Evolutionary conservation across 1,140 invertebrate species (phyloP).

Genomic region (Coptotermes formosanus): DNA sequence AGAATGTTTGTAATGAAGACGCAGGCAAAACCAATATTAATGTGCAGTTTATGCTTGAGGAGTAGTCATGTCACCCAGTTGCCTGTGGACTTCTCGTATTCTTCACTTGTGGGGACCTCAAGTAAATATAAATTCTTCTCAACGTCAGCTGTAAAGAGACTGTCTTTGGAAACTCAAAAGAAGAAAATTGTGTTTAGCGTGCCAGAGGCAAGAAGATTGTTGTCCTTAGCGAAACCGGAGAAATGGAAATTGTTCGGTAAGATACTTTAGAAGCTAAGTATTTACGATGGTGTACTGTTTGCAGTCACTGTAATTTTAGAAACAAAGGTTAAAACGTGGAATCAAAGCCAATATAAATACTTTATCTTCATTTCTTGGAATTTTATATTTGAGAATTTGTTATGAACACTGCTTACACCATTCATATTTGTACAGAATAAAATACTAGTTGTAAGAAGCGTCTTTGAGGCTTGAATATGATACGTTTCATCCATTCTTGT

Average conservation of each 20-base stretch:
- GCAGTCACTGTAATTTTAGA: no score
- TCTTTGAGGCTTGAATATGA: no score
- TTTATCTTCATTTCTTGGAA: no score
- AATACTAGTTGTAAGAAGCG: no score
- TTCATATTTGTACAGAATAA: no score
- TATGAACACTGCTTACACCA: no score
- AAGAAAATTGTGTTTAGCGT: slow-evolving; percentile 40
- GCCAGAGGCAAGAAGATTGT: slow-evolving; percentile 60
- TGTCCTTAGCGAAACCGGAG: slow-evolving; percentile 65
- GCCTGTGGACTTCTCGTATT: no score
- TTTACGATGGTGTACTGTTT: no score
- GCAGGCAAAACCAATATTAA: background rate
- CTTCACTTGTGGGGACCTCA: background rate
- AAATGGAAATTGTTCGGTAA: slow-evolving; percentile 66
- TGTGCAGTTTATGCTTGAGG: background rate
- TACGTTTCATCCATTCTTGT: no score
- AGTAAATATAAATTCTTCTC: background rate
- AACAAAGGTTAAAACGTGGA: no score
- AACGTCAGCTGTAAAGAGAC: background rate
- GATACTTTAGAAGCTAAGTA: slow-evolving; percentile 4
- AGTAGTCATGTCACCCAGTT: background rate
- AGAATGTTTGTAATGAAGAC: background rate
- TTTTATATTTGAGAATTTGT: no score
- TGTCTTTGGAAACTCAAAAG: background rate
- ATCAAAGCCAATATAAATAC: no score